These are phyloP conservation scores for Phymastichus coffea DNA, from an alignment of 1,140 invertebrate species.

Conservation along the genomic window DNA sequence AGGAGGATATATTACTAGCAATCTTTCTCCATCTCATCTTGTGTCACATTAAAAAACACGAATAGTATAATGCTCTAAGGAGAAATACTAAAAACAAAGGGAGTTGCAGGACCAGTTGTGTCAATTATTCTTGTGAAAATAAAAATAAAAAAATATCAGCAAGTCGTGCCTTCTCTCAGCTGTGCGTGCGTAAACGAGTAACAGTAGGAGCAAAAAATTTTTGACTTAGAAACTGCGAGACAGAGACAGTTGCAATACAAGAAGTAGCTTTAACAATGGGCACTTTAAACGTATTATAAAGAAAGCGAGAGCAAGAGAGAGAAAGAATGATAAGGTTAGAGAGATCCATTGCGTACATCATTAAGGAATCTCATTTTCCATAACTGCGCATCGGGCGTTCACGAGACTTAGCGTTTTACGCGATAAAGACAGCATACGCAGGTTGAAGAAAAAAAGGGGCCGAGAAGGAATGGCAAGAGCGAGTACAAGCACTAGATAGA, in stretches of 20 bases:
- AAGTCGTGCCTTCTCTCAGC: constrained; percentile 13
- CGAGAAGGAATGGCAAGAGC: too few species aligned
- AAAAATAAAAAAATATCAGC: not conserved
- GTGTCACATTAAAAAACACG: not conserved
- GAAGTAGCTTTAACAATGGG: too few species aligned
- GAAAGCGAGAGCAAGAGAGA: not conserved
- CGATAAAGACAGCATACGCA: constrained; percentile 17
- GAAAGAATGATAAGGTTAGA: constrained; percentile 5
- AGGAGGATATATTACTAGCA: constrained; percentile 22
- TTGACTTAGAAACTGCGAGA: not conserved
- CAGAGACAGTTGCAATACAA: too few species aligned
- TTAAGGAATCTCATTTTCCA: too few species aligned
- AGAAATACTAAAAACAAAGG: not conserved
- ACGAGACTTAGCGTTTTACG: too few species aligned
- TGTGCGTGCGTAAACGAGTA: constrained; percentile 1
- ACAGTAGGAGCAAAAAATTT: not conserved
- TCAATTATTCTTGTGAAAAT: not conserved
- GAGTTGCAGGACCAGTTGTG: not conserved
- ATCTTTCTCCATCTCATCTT: not conserved
- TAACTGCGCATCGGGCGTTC: too few species aligned
- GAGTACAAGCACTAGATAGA: not conserved
- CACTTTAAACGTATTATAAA: too few species aligned
- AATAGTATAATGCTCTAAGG: not conserved
- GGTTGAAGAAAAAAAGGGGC: constrained; percentile 28
- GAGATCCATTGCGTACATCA: too few species aligned